phyloP scores from a whole-genome alignment of 2,888 invertebrate genomes.

The Trypoxylon attenuatum region DNA sequence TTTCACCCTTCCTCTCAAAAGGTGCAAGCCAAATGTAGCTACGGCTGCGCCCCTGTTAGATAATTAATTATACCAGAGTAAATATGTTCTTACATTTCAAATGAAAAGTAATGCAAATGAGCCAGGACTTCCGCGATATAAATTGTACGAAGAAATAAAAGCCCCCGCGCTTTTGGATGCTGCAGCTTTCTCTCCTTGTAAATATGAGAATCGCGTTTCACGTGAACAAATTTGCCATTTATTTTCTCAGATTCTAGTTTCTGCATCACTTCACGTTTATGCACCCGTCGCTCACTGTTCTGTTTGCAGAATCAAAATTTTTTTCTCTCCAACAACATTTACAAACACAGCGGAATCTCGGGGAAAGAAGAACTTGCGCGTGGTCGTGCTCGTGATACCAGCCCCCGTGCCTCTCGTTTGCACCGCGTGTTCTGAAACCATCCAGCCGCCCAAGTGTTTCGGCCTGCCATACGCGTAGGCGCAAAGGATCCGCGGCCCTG shows the following conservation, averaged over 20 bases:
- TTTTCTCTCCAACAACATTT: not conserved
- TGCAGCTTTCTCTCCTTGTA: conserved; percentile 13
- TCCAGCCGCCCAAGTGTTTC: not conserved
- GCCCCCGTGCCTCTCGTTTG: too few species aligned
- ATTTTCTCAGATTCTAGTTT: conserved; percentile 7
- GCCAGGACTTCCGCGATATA: conserved; percentile 7
- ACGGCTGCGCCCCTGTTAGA: conserved; percentile 7
- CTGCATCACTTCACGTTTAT: conserved; percentile 4
- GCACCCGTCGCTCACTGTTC: not conserved
- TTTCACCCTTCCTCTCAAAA: conserved; percentile 18
- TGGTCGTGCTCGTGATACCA: too few species aligned
- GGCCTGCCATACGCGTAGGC: not conserved
- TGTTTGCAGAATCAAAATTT: conserved; percentile 6
- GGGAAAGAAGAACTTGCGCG: too few species aligned
- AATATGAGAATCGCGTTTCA: conserved; percentile 13
- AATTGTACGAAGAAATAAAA: conserved; percentile 13
- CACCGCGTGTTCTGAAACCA: not conserved
- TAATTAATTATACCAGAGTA: conserved; percentile 28
- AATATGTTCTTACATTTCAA: conserved; percentile 30
- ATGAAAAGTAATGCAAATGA: conserved; percentile 20
- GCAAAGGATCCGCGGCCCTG: too few species aligned
- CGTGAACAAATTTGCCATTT: conserved; percentile 15
- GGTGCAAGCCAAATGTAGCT: conserved; percentile 15
- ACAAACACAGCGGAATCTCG: too few species aligned
- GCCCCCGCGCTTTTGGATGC: conserved; percentile 1